These are phyloP conservation scores for Diplodus puntazzo DNA, from an alignment of 2,797 vertebrate species.

Conservation along the genomic window DNA sequence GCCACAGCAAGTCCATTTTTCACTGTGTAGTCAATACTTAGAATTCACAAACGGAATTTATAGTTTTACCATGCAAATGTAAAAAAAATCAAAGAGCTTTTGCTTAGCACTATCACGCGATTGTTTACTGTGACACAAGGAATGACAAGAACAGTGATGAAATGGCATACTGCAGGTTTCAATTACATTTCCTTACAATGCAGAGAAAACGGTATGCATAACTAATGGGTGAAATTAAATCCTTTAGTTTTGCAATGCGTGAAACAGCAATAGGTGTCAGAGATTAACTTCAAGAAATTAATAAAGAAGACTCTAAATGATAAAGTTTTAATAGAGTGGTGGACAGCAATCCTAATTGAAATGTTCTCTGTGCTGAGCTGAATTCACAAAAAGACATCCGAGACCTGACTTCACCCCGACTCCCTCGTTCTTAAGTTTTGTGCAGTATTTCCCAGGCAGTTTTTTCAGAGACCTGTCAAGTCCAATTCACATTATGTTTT, in stretches of 20 bases:
- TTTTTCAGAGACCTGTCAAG: constrained; percentile 64
- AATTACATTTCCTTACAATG: constrained; percentile 37
- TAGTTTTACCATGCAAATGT: constrained; percentile 10
- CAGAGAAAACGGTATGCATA: constrained; percentile 30
- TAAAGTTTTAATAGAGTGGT: constrained; percentile 5
- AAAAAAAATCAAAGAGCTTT: constrained; percentile 6
- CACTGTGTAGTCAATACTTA: constrained; percentile 13
- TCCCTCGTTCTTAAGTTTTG: constrained; percentile 33
- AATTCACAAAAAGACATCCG: constrained; percentile 35
- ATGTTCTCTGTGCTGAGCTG: constrained; percentile 11
- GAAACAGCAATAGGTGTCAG: constrained; percentile 20
- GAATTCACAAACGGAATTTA: constrained; percentile 8
- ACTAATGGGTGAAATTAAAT: constrained; percentile 54
- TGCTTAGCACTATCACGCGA: constrained; percentile 11
- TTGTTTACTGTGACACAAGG: constrained; percentile 29
- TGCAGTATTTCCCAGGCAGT: constrained; percentile 58
- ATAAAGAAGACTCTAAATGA: constrained; percentile 11
- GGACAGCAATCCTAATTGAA: constrained; percentile 46
- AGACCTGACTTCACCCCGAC: constrained; percentile 57
- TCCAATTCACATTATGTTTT: constrained; percentile 74
- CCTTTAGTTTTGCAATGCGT: constrained; percentile 24
- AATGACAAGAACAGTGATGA: constrained; percentile 47
- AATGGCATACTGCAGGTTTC: constrained; percentile 28
- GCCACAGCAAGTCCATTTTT: constrained; percentile 6
- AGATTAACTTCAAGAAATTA: constrained; percentile 36